Evolutionary conservation across 2,797 vertebrate species (phyloP), one percentile per base, ranked within the genome.

Genomic region (Capromys pilorides): DNA sequence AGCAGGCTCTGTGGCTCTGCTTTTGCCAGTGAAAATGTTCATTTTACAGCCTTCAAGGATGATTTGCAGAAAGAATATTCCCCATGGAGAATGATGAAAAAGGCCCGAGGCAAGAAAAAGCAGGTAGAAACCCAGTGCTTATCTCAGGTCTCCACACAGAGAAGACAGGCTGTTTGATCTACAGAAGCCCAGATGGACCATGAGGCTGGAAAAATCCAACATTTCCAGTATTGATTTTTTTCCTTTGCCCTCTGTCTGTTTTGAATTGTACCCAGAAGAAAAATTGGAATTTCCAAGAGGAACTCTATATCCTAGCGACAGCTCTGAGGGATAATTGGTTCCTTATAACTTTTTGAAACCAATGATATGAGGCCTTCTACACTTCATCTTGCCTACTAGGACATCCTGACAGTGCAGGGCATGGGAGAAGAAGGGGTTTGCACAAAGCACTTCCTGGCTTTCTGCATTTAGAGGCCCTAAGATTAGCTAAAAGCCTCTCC

Each of bases 181-280:
- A 0, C 45, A 45, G 90, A 82, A 64, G 36, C 64, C 33, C 28
- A 62, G 81, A 33, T 2, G 75, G 92, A 39, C 75, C 16, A 0
- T 21, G 33, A 94, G 86, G 83, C 66, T 0, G 4, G 88, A 78
- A 89, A 81, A 90, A 61, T 71, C 36, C 93, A 94, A 94, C 87
- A 81, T 97, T 95, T 95, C 78, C 85, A 92, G 57, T 41, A 77
- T 51, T 51, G 93, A 90, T 59, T 91, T 95, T 94, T 49, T 69
- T 64, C 73, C 31, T 77, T 6, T n/a, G 8, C 59, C 62, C 33
- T 28, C 51, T 4, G 9, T 77, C 90, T 96, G 92, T 94, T 93
- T 94, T 90, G 59, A 96, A 95, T 92, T 87, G 94, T 14, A 24
- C 64, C 87, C 2, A 0, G 61, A 75, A 88, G 71, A 89, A 94